These are phyloP conservation scores for Gorilla gorilla DNA, from an alignment of 2,113 vertebrate species.

Conservation along the genomic window DNA sequence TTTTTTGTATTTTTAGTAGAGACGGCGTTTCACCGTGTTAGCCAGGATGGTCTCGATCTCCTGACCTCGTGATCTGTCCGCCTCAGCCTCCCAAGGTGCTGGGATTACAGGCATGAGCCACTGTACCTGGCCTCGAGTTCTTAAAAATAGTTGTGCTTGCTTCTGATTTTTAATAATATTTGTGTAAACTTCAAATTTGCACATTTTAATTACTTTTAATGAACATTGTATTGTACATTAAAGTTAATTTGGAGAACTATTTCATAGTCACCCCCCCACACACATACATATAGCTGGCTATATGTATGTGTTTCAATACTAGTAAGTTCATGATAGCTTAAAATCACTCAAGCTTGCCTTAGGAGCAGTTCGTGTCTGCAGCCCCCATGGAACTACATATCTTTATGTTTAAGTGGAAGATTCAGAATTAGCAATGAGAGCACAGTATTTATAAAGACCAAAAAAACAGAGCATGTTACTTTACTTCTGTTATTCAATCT, in stretches of 20 bases:
- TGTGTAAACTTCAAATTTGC: neutral
- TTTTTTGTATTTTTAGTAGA: too few relatives aligned
- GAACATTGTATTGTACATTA: neutral
- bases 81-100: too few relatives aligned
- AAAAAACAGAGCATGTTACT: neutral
- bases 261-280: neutral
- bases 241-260: neutral
- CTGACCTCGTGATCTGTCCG: too few relatives aligned
- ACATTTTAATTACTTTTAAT: neutral
- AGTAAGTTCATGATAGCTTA: neutral
- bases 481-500: neutral
- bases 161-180: conserved; percentile 10
- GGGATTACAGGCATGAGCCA: too few relatives aligned
- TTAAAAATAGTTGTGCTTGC: neutral
- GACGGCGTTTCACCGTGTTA: too few relatives aligned
- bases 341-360: neutral
- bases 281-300: neutral
- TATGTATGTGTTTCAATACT: neutral
- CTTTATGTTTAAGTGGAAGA: neutral
- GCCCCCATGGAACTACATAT: neutral
- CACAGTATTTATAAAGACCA: neutral
- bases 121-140: neutral
- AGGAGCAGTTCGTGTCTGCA: neutral
- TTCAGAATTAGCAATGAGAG: neutral
- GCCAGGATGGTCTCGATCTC: too few relatives aligned